Evolutionary conservation across 1,140 invertebrate species (phyloP).

Genomic region (Drosophila pachea): DNA sequence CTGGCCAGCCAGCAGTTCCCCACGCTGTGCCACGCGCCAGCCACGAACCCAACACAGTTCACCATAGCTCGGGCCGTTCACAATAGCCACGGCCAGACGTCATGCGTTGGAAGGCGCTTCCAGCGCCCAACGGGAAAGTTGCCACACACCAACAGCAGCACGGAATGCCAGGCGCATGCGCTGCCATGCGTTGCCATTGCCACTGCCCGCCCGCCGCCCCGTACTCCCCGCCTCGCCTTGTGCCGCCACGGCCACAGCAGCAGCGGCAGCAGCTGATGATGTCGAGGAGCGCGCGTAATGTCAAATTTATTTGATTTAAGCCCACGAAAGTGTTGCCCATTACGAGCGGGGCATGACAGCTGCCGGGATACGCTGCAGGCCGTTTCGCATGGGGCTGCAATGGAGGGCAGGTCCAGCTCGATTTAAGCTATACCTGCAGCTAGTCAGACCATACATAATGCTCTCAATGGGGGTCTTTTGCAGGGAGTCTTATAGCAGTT

Average conservation of each 20-base stretch:
- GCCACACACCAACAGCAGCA: slow-evolving; percentile 40
- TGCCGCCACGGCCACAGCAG: slow-evolving; percentile 36
- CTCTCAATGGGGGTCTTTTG: too few relatives aligned
- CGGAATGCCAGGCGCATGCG: slow-evolving; percentile 49
- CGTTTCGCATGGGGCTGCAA: too few relatives aligned
- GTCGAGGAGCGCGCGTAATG: slow-evolving; percentile 58
- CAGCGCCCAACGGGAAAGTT: slow-evolving; percentile 50
- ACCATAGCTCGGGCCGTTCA: slow-evolving; percentile 37
- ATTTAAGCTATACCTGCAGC: too few relatives aligned
- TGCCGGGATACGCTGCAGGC: too few relatives aligned
- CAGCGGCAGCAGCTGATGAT: slow-evolving; percentile 63
- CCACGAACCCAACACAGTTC: slow-evolving; percentile 35
- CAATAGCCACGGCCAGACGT: slow-evolving; percentile 44
- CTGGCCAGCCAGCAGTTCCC: slow-evolving; percentile 5
- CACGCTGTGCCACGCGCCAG: slow-evolving; percentile 21
- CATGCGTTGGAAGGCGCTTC: slow-evolving; percentile 66
- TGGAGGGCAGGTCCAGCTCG: too few relatives aligned
- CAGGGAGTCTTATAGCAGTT: too few relatives aligned
- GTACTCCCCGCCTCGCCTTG: slow-evolving; percentile 1
- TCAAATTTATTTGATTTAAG: slow-evolving; percentile 39
- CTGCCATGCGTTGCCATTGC: neutral
- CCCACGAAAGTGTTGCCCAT: slow-evolving; percentile 11
- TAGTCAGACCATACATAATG: too few relatives aligned
- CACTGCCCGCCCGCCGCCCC: neutral
- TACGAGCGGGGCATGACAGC: neutral